These are phyloP conservation scores for Andrena camellia DNA, from an alignment of 2,888 invertebrate genomes.

Conservation along the genomic window DNA sequence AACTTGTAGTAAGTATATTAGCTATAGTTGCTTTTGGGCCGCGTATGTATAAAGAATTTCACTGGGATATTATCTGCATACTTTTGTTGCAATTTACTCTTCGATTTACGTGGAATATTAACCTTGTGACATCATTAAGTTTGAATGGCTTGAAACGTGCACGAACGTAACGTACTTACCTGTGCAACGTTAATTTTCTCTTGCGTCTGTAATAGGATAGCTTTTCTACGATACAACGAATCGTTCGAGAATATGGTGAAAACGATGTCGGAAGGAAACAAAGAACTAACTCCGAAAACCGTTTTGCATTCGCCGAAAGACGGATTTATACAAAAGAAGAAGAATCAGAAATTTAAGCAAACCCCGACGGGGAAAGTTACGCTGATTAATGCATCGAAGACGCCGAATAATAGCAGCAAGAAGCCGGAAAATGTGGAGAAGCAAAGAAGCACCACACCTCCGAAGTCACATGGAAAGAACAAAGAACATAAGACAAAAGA, in stretches of 20 bases:
- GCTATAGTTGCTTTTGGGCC: not conserved
- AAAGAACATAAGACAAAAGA: conserved; percentile 9
- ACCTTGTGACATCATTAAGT: conserved; percentile 17
- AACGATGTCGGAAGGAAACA: not conserved
- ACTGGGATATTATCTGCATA: not conserved
- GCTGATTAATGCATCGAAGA: conserved; percentile 56
- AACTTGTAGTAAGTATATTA: conserved; percentile 23
- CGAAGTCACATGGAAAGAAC: conserved; percentile 15
- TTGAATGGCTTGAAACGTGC: not conserved
- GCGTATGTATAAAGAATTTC: not conserved
- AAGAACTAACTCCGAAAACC: not conserved
- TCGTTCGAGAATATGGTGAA: conserved; percentile 48
- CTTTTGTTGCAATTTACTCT: not conserved
- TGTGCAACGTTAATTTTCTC: not conserved
- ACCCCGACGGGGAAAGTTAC: conserved; percentile 70
- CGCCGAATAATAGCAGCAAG: not conserved
- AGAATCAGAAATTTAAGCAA: conserved; percentile 72
- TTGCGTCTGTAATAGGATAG: not conserved
- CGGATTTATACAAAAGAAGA: conserved; percentile 57
- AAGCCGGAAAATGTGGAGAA: conserved; percentile 6
- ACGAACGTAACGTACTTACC: not conserved
- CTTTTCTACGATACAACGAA: not conserved
- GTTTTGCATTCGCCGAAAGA: conserved; percentile 17
- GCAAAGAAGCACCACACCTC: not conserved
- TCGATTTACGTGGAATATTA: conserved; percentile 40